Evolutionary conservation across 2,888 invertebrate species (phyloP), one percentile per base, ranked within the genome.

Genomic region (Synergus itoensis): DNA sequence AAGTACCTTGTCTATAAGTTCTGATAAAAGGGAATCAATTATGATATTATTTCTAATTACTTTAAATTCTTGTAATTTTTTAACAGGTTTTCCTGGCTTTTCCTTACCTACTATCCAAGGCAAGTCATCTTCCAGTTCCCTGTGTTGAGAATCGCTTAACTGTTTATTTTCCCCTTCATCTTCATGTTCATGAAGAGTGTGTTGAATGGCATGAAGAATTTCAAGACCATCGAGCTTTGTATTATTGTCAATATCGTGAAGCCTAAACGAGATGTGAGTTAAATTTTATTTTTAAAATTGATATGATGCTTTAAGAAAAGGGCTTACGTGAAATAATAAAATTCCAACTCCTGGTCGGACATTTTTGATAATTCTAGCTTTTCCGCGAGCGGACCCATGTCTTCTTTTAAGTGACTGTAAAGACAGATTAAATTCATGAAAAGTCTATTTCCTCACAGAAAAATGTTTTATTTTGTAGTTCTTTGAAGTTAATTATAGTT

Each of bases 171-270:
- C 93, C 14, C 93, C 92, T 82, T 83, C 90, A 28, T 89, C 93
- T 11, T 93, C 92, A 60, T 93, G 93, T 64, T 95, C 94, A 80
- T 96, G 95, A 82, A 95, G 95, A 48, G 96, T 96, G 88, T 97
- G 97, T 77, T 95, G 94, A 82, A 97, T 94, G 0, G 97, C 97
- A 92, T 96, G 94, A 77, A 98, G 93, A 88, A 99, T 95, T 93
- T 99, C 99, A 81, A 98, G 92, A 0, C 98, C 98, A 91, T 99
- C 98, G 81, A 99, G 93, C 88, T 96, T 96, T 1, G 96, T 96
- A 90, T 99, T 98, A 89, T 96, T 96, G 90, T 98, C 98, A 84
- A 96, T 96, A 91, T 99, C 99, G 88, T 99, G 99, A 21, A 96
- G 93, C 80, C 94, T 93, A 82, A 53, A 28, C n/a, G 62, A 41